phyloP scores from a whole-genome alignment of 2,797 vertebrate species.

The Merluccius polli region DNA sequence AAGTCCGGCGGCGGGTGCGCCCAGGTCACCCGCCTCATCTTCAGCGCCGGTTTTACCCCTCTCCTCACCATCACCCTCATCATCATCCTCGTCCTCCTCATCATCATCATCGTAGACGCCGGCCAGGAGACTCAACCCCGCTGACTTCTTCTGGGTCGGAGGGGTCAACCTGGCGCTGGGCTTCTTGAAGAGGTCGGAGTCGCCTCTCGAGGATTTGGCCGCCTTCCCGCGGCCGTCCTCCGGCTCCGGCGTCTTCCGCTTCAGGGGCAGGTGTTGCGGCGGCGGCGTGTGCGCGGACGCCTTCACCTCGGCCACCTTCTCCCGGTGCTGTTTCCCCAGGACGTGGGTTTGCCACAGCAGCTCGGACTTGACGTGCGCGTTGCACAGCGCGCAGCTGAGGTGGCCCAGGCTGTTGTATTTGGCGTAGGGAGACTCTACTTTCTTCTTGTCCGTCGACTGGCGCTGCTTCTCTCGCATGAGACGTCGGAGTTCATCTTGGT shows the following conservation, averaged over 20 bases:
- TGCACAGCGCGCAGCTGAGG: slow-evolving; percentile 84
- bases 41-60: slow-evolving; percentile 26
- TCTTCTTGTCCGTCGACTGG: slow-evolving; percentile 75
- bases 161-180: slow-evolving; percentile 12
- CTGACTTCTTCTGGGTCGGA: slow-evolving; percentile 32
- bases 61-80: too few relatives aligned
- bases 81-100: slow-evolving; percentile 50
- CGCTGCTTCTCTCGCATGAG: slow-evolving; percentile 90
- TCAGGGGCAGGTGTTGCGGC: slow-evolving; percentile 49
- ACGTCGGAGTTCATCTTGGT: slow-evolving; percentile 89
- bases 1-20: slow-evolving; percentile 42
- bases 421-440: slow-evolving; percentile 86
- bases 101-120: slow-evolving; percentile 76
- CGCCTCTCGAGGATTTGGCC: slow-evolving; percentile 55
- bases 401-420: slow-evolving; percentile 91
- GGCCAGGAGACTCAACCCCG: slow-evolving; percentile 71
- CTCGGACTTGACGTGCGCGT: slow-evolving; percentile 82
- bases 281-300: slow-evolving; percentile 55
- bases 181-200: slow-evolving; percentile 68
- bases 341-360: slow-evolving; percentile 89
- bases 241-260: slow-evolving; percentile 72
- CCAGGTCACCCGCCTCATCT: slow-evolving; percentile 25
- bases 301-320: slow-evolving; percentile 79
- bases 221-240: slow-evolving; percentile 63
- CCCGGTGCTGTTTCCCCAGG: slow-evolving; percentile 89